These are phyloP conservation scores for Callosobruchus maculatus DNA, from an alignment of 2,888 invertebrate species.

Conservation along the genomic window DNA sequence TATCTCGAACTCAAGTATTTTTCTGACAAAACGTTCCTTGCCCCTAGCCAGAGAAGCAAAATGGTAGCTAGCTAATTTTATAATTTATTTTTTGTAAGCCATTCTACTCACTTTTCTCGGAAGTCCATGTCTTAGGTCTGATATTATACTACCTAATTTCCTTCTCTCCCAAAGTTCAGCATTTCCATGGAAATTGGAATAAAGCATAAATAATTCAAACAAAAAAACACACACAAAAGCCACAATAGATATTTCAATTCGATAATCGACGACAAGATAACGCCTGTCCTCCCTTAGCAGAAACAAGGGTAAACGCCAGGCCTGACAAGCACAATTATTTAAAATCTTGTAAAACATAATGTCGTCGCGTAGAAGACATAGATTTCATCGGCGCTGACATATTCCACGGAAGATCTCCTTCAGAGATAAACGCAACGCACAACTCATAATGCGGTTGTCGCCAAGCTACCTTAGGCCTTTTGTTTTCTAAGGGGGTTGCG, in stretches of 20 bases:
- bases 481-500: conserved; percentile 29
- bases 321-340: conserved; percentile 26
- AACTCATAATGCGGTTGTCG: conserved; percentile 23
- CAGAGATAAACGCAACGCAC: conserved; percentile 14
- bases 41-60: too few relatives aligned
- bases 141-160: background rate
- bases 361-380: conserved; percentile 17
- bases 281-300: background rate
- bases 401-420: background rate
- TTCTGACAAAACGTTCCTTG: too few relatives aligned
- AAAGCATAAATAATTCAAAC: background rate
- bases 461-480: conserved; percentile 16
- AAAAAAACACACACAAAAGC: background rate
- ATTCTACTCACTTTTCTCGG: background rate
- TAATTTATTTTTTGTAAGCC: background rate
- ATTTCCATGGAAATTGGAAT: background rate
- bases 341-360: conserved; percentile 27
- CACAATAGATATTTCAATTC: background rate
- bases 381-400: conserved; percentile 13
- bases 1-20: too few relatives aligned
- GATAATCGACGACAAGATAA: background rate
- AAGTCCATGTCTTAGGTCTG: background rate
- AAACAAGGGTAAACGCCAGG: conserved; percentile 1
- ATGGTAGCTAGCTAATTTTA: background rate
- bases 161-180: background rate